phyloP scores from a whole-genome alignment of 1,140 invertebrate species.

The Brachionus koreanus region DNA sequence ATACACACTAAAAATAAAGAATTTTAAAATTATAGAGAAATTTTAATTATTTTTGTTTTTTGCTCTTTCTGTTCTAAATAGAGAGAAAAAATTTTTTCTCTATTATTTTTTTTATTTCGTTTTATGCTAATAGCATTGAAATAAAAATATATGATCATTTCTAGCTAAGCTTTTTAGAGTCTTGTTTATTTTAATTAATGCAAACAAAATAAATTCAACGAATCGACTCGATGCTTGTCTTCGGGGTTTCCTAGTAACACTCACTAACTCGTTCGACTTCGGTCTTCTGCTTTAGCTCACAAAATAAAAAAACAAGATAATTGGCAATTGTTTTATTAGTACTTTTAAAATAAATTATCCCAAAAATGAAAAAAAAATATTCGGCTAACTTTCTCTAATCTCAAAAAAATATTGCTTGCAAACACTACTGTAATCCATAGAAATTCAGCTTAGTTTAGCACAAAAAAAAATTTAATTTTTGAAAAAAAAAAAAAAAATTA shows the following conservation, averaged over 20 bases:
- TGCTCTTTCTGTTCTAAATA: not conserved
- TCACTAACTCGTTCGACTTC: not conserved
- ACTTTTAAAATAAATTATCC: too few species aligned
- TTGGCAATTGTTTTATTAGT: too few species aligned
- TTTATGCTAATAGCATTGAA: slow-evolving; percentile 9
- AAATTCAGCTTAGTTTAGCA: not conserved
- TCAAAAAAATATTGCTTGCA: too few species aligned
- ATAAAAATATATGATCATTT: slow-evolving; percentile 24
- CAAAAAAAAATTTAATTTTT: not conserved
- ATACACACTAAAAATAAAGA: not conserved
- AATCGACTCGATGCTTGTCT: not conserved
- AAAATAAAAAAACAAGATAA: too few species aligned
- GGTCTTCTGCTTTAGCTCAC: too few species aligned
- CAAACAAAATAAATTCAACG: not conserved
- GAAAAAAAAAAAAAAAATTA: not conserved
- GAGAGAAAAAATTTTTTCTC: not conserved
- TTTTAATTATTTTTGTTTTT: not conserved
- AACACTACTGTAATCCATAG: not conserved
- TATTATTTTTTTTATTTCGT: not conserved
- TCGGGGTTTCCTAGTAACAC: not conserved
- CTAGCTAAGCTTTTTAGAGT: not conserved
- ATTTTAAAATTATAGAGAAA: not conserved
- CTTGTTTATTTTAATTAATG: not conserved
- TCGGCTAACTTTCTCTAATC: not conserved
- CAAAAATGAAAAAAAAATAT: not conserved